Evolutionary conservation across 2,888 invertebrate species (phyloP), one percentile per base, ranked within the genome.

Genomic region (Pachydiplax longipennis): DNA sequence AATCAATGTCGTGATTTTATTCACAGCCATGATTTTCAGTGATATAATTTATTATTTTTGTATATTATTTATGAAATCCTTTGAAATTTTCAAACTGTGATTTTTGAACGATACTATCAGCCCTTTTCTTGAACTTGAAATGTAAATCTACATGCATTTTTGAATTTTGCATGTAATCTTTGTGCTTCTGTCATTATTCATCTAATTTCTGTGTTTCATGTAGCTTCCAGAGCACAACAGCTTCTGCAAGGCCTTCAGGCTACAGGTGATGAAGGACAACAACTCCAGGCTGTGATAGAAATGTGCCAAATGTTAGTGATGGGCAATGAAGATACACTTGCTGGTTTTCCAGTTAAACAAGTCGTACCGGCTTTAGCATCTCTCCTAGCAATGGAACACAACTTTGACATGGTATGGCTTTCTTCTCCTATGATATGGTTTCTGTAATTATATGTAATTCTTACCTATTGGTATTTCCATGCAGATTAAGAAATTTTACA

Each of bases 231-330:
- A 95, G 99, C 99, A 0, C 98, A 99, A 93, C 98, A 99, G 93
- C 95, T 99, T 87, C 94, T 99, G 81, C 97, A 98, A 92, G 99
- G 98, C 0, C 95, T 99, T 92, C 99, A 99, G 94, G 98, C 99
- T 4, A 97, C 97, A 37, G 98, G 98, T 6, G 99, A 99, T 94
- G 99, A 99, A 93, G 98, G 98, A 13, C 98, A 98, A 93, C 99
- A 99, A 94, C 94, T 99, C 91, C 98, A 99, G 94, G 98, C 99
- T 1, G 99, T 98, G 65, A 99, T 99, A 92, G 99, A 99, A 95
- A 99, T 99, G 99, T 99, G 99, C 94, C 99, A 99, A 95, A 96
- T 99, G 94, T 95, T 99, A 91, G 99, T 99, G 61, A 99, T 99
- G 99, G 99, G 99, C 92, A 99, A 99, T 94, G 99, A 99, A 94